Base-by-base conservation (phyloP, 2,888 invertebrate genomes). In the Cyclophora punctaria region DNA sequence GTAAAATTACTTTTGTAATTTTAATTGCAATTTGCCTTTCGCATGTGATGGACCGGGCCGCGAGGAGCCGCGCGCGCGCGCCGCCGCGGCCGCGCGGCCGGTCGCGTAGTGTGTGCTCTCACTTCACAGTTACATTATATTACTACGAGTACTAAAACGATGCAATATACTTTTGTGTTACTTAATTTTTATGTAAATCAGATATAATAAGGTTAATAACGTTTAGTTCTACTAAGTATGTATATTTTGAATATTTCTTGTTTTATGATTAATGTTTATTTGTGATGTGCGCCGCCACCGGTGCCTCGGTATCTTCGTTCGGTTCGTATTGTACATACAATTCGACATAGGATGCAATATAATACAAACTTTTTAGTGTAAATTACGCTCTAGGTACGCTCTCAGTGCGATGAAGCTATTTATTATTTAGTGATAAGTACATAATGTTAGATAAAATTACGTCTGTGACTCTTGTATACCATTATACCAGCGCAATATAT, bases 381-480 rank as follows among this genome's bases (percentile, higher is more conserved):
- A 78, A 83, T 78, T 83, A 79, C 67, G 82, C 79, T 81, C 71
- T 86, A 84, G 81, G 79, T 75, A 78, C 73, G 78, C 79, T 77
- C 79, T 79, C 78, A 74, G 60, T 61, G 79, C 71, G 83, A 78
- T 78, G 67, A 76, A 71, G 83, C 86, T 88, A 88, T 88, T 88
- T 88, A 88, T 88, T 88, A 85, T 86, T 83, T 88, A 87, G 86
- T 83, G 57, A 69, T 87, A 87, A 87, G 86, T 77, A 73, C 69
- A 73, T 83, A 80, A 76, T 73, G 57, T 79, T 83, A 83, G 80
- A 77, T 59, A 61, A 71, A 66, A 80, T 75, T 76, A 76, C 74
- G 74, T 79, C 86, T 87, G 88, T 87, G 88, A 82, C 73, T 72
- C 76, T 77, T 86, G 87, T 88, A 87, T 87, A 87, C 88, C 86